Base-by-base conservation (phyloP, 2,888 invertebrate species). In the Chrysolina haemoptera region DNA sequence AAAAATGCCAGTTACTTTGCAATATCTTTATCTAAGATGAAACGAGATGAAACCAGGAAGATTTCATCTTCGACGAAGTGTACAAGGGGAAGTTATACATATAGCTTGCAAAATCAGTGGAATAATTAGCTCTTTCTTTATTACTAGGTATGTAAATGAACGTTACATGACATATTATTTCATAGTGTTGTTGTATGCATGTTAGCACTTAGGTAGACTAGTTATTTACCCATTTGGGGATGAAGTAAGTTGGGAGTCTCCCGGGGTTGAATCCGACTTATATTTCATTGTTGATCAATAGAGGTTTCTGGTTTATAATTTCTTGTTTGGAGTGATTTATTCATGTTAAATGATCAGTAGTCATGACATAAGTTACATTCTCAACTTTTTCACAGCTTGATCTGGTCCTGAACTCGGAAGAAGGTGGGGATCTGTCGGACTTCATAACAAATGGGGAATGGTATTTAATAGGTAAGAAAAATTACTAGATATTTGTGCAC, bases 371-470 rank as follows among this genome's bases (percentile, higher is more conserved):
- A 27, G 59, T 59, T 59, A 59, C 22, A 59, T 59, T 35, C n/a
- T 9, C n/a, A 9, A 27, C 27, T 86, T 87, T 85, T 86, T 85
- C 87, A 89, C 93, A 97, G 95, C 93, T 99, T 91, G 97, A 99
- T 92, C 94, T 99, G 90, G 93, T 95, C 89, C 94, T 98, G 88
- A 96, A 98, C 90, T 96, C 96, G 86, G 95, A 96, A 87, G 93
- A 93, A 84, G 97, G 97, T 82, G 98, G 98, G 82, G 99, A 99
- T 90, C 92, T 96, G 85, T 95, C 96, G 84, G 97, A 96, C 90
- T 99, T 98, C 92, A 98, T 99, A 88, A 95, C 96, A 85, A 99
- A 99, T 88, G 99, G 99, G 86, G 99, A 99, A 91, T 99, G 99
- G 98, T 97, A 98, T 90, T 92, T 99, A 87, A 94, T 99, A 91